Conservation (phyloP, 2,888 invertebrate genomes). For the Phengaris alcon region DNA sequence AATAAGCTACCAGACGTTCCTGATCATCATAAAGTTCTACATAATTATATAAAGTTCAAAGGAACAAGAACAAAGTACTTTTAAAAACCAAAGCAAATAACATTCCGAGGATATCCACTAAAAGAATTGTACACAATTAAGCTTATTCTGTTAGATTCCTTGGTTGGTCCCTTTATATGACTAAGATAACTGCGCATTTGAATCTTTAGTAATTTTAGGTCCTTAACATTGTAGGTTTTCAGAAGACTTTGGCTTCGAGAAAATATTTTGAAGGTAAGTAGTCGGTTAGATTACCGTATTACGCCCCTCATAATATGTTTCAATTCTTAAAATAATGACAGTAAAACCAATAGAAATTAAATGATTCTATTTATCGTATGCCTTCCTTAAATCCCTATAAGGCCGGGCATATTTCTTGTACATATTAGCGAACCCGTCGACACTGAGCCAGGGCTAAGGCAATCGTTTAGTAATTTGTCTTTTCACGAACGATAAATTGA, state of each 20-base stretch:
- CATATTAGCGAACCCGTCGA: not conserved
- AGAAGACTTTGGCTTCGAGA: too few relatives aligned
- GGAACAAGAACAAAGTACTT: not conserved
- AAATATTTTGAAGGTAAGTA: too few relatives aligned
- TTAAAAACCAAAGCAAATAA: not conserved
- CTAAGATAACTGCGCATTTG: too few relatives aligned
- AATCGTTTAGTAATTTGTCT: not conserved
- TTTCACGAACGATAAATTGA: not conserved
- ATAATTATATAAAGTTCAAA: not conserved
- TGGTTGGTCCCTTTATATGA: too few relatives aligned
- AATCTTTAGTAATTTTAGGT: too few relatives aligned
- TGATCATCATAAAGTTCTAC: not conserved
- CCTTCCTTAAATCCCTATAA: not conserved
- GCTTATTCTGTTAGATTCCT: too few relatives aligned
- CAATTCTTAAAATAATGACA: not conserved
- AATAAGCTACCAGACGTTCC: not conserved
- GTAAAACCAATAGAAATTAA: constrained; percentile 3
- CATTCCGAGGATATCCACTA: not conserved
- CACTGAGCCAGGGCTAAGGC: not conserved
- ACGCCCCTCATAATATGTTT: too few relatives aligned
- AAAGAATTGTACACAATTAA: not conserved
- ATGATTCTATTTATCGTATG: not conserved
- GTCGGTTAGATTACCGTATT: too few relatives aligned
- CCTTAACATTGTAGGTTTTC: too few relatives aligned
- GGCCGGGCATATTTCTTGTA: not conserved